Conservation (phyloP, 2,888 invertebrate genomes). For the Spatulosminthurus flaviceps region DNA sequence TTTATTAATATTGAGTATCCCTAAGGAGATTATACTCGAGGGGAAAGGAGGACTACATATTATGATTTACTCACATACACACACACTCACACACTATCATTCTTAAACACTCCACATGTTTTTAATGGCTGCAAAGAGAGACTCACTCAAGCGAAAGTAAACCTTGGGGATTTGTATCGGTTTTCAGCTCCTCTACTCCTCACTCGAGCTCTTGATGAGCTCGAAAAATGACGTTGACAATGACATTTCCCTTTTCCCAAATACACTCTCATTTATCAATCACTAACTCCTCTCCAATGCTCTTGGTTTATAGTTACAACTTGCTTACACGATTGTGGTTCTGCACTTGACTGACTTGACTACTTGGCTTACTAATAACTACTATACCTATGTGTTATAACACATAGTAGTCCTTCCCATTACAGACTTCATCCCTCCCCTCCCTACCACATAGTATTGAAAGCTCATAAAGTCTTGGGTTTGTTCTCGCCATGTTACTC, state of each 20-base stretch:
- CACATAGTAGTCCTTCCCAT: no score
- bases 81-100: no score
- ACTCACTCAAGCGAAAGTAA: background rate
- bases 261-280: background rate
- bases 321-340: constrained; percentile 9
- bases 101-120: no score
- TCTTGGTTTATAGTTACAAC: constrained; percentile 1
- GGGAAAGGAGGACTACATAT: no score
- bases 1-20: no score
- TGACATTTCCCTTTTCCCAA: constrained; percentile 14
- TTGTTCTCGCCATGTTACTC: background rate
- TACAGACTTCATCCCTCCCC: no score
- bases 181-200: no score
- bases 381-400: background rate
- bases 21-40: no score
- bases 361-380: background rate
- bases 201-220: constrained; percentile 5
- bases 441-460: background rate
- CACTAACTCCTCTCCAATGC: background rate
- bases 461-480: constrained; percentile 23
- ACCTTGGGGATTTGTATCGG: constrained; percentile 2
- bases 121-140: no score
- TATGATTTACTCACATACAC: no score
- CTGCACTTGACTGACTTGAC: background rate
- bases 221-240: constrained; percentile 35